Base-by-base conservation (phyloP, 1,140 invertebrate genomes). In the Drosophila eugracilis region DNA sequence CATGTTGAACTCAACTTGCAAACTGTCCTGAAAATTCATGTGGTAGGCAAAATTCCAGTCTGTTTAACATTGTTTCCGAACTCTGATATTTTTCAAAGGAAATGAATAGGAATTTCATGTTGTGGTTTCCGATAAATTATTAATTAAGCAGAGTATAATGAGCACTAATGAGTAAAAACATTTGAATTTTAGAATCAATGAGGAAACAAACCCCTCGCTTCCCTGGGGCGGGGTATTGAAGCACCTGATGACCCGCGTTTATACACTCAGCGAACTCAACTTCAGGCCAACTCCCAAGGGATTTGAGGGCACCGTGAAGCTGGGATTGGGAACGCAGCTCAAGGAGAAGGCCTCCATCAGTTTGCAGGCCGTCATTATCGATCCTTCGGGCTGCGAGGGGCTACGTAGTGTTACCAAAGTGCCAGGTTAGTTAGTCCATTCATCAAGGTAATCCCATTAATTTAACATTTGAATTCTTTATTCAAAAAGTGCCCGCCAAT, bases 121-220 rank as follows among this genome's bases (percentile, higher is more conserved):
- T n/a, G n/a, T n/a, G n/a, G n/a, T n/a, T n/a, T n/a, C n/a, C n/a
- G n/a, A n/a, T n/a, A n/a, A n/a, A n/a, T n/a, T n/a, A n/a, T 12
- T 32, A 12, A 12, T 10, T 12, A 32, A 32, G 10, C 30, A n/a
- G n/a, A n/a, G n/a, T n/a, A n/a, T n/a, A n/a, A n/a, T n/a, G n/a
- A n/a, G n/a, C n/a, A n/a, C n/a, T n/a, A n/a, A n/a, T n/a, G n/a
- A n/a, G n/a, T 0, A 32, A 0, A 4, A 32, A 12, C 2, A 12
- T 14, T 5, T 0, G 15, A 36, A 17, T 49, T 39, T n/a, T 24
- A 90, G 89, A 55, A 77, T 91, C 15, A 91, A 83, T 15, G 83
- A 91, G 57, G 83, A 91, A 45, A 77, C 65, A 0, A 91, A 91
- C 60, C 89, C 89, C 1, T 90, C 79, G 10, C 63, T 91, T 5